Evolutionary conservation across 2,797 vertebrate species (phyloP).

Genomic region (Oreochromis grahami): DNA sequence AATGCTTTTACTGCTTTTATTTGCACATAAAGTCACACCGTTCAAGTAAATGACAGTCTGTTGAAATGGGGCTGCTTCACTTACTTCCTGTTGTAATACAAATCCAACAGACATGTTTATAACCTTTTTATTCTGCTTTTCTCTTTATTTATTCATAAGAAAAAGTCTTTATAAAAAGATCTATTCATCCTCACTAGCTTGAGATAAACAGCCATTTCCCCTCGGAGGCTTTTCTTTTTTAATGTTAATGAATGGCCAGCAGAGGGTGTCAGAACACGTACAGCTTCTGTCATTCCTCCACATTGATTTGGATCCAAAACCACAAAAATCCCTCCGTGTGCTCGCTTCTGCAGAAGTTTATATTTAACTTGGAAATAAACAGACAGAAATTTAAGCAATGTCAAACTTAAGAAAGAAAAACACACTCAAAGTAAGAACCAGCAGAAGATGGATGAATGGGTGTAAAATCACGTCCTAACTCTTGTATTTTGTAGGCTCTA

Average conservation of each 20-base stretch:
- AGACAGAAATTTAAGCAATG: not conserved
- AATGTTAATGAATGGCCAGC: not conserved
- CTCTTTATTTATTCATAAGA: not conserved
- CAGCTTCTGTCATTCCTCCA: not conserved
- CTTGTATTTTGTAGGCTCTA: not conserved
- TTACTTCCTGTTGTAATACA: not conserved
- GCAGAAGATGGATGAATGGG: not conserved
- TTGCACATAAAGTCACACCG: not conserved
- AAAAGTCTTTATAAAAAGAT: not conserved
- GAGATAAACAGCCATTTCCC: not conserved
- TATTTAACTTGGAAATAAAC: not conserved
- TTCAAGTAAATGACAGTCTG: not conserved
- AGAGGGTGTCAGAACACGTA: slow-evolving; percentile 6
- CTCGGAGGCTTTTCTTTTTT: not conserved
- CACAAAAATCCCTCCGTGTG: not conserved
- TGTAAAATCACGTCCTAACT: not conserved
- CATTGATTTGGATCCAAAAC: not conserved
- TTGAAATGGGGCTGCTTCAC: not conserved
- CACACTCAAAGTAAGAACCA: not conserved
- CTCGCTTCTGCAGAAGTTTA: not conserved
- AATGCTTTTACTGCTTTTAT: not conserved
- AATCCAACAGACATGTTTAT: not conserved
- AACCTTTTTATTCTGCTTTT: not conserved
- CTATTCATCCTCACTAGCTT: not conserved
- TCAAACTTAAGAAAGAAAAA: not conserved